Conservation (phyloP, 2,888 invertebrate species). For the Oligia latruncula region DNA sequence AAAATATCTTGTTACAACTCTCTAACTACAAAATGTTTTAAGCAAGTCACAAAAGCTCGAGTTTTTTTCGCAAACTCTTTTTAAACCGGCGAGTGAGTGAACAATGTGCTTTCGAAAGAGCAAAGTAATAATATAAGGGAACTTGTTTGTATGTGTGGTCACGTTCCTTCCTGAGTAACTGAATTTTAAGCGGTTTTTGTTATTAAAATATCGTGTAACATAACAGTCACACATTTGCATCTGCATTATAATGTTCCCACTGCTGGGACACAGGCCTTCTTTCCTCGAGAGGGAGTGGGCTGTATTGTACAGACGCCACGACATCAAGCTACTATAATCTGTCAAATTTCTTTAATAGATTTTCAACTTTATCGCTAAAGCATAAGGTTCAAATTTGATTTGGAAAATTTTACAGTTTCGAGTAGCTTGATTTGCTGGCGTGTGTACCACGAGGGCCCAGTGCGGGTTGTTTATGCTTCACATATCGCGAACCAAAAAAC, state of each 20-base stretch:
- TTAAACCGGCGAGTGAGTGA: conserved; percentile 14
- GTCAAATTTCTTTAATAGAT: too few species aligned
- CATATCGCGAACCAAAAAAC: background rate
- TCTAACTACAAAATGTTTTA: conserved; percentile 11
- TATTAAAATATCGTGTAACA: conserved; percentile 45
- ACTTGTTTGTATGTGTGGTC: conserved; percentile 53
- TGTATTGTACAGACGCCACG: background rate
- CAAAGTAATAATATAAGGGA: conserved; percentile 39
- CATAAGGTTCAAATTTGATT: too few species aligned
- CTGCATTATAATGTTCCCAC: background rate
- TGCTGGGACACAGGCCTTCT: background rate
- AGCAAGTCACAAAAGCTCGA: conserved; percentile 4
- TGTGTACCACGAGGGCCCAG: background rate
- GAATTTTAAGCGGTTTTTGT: conserved; percentile 52
- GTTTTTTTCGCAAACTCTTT: conserved; percentile 16
- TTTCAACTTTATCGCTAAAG: too few species aligned
- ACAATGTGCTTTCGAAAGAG: conserved; percentile 23
- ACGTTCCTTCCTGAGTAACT: conserved; percentile 45
- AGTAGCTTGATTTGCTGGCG: too few species aligned
- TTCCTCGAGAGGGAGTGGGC: too few species aligned
- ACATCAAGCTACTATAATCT: too few species aligned
- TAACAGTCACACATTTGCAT: background rate
- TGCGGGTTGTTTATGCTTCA: background rate
- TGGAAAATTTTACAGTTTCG: too few species aligned
- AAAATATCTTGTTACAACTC: conserved; percentile 3